These are phyloP conservation scores for Tetranychus urticae DNA, from an alignment of 1,140 invertebrate species.

Conservation along the genomic window DNA sequence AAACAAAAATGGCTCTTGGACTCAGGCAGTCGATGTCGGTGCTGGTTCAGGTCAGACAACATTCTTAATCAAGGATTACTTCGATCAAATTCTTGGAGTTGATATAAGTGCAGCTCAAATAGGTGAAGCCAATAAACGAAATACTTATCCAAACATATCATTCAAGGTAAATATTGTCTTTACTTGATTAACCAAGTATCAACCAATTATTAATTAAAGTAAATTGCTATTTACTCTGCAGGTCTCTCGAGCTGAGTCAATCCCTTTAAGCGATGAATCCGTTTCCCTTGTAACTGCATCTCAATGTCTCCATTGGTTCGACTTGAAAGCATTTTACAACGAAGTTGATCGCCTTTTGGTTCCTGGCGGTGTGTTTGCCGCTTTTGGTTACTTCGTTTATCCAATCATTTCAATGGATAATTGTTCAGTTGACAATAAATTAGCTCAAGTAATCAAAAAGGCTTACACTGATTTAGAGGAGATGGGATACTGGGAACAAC, in stretches of 20 bases:
- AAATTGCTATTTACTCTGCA: background rate
- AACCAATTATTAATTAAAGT: no score
- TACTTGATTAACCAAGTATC: no score
- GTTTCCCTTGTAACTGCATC: constrained; percentile 19
- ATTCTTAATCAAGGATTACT: constrained; percentile 18
- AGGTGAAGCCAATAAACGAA: constrained; percentile 15
- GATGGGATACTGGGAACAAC: background rate
- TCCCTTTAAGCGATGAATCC: constrained; percentile 15
- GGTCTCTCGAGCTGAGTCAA: constrained; percentile 19
- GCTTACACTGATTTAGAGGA: background rate
- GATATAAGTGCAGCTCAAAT: constrained; percentile 21
- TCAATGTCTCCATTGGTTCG: constrained; percentile 19
- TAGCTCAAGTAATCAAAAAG: background rate
- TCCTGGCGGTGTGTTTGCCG: constrained; percentile 18
- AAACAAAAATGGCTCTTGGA: background rate
- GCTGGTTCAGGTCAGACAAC: constrained; percentile 28
- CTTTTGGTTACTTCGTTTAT: constrained; percentile 13
- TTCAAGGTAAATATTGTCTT: background rate
- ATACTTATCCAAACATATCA: background rate
- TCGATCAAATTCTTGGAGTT: constrained; percentile 21
- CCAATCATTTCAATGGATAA: background rate
- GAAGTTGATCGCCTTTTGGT: constrained; percentile 16
- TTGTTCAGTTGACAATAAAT: background rate
- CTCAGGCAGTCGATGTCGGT: constrained; percentile 21
- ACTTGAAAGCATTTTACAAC: constrained; percentile 16